Percentiles rank a stretch among this genome's conserved stretches.
Evolutionary conservation across 2,888 invertebrate genomes (phyloP).

Genomic region (Lampropteryx suffumata): DNA sequence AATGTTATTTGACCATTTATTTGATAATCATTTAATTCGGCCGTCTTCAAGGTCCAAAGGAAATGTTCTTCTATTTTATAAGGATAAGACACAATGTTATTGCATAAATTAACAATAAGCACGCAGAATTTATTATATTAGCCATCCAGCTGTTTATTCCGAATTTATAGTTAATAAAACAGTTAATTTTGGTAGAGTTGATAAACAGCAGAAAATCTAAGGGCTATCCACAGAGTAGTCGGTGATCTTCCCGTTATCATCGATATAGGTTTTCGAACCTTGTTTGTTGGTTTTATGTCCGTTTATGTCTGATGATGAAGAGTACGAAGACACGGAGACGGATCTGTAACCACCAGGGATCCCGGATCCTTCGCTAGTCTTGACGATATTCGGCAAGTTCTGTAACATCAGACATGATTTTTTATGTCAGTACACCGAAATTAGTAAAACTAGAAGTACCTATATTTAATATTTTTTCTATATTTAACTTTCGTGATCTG

Average conservation of each 20-base stretch:
- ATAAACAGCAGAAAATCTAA: constrained; percentile 16
- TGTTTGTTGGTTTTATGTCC: constrained; percentile 82
- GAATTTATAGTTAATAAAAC: not conserved
- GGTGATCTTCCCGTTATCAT: constrained; percentile 88
- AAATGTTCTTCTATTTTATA: too few species aligned
- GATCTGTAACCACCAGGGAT: constrained; percentile 53
- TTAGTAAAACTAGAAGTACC: too few species aligned
- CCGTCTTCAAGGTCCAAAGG: too few species aligned
- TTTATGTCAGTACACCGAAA: not conserved
- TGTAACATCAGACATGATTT: constrained; percentile 43
- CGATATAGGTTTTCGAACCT: constrained; percentile 85
- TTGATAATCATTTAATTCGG: too few species aligned
- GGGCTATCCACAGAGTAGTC: constrained; percentile 79
- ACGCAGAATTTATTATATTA: not conserved
- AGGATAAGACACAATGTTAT: too few species aligned
- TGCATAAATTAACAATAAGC: too few species aligned
- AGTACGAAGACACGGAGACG: constrained; percentile 85
- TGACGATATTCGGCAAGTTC: constrained; percentile 75
- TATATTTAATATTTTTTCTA: too few species aligned
- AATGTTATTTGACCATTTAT: too few species aligned
- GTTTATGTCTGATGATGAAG: constrained; percentile 81
- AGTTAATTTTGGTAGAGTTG: not conserved
- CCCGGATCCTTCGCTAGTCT: constrained; percentile 46
- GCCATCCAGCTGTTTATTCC: constrained; percentile 11
- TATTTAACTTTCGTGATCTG: too few species aligned